A percentile compares a stretch with the other conserved stretches of the same genome.
phyloP scores from a whole-genome alignment of 2,797 vertebrate genomes.

The Rachycentron canadum region DNA sequence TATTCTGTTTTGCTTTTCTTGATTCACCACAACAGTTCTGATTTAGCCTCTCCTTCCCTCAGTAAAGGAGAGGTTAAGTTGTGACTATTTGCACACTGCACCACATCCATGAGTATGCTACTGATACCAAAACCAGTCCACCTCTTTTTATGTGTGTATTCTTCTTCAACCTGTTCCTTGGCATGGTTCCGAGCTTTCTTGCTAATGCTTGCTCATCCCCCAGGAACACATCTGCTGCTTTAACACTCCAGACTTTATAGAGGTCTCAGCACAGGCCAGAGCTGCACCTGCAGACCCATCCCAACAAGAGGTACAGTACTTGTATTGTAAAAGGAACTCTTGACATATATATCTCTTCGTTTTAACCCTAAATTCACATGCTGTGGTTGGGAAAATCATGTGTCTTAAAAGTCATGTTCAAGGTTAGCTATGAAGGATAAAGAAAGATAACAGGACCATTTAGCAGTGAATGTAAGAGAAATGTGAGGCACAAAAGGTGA shows the following conservation, averaged over 20 bases:
- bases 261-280: slow-evolving; percentile 89
- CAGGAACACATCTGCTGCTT: slow-evolving; percentile 86
- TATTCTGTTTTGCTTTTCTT: not conserved
- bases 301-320: slow-evolving; percentile 90
- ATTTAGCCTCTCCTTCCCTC: not conserved
- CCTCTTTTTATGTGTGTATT: slow-evolving; percentile 39
- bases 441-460: not conserved
- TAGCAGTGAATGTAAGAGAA: not conserved
- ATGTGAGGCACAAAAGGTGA: slow-evolving; percentile 1
- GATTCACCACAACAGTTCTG: slow-evolving; percentile 5
- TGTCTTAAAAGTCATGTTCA: slow-evolving; percentile 74
- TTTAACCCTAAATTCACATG: slow-evolving; percentile 85
- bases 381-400: slow-evolving; percentile 86
- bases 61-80: slow-evolving; percentile 6
- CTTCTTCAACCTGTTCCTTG: slow-evolving; percentile 53
- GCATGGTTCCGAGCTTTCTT: slow-evolving; percentile 50
- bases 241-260: slow-evolving; percentile 88
- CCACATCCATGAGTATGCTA: slow-evolving; percentile 7
- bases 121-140: slow-evolving; percentile 11
- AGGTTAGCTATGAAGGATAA: not conserved
- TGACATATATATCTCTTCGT: slow-evolving; percentile 89
- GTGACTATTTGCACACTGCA: slow-evolving; percentile 22
- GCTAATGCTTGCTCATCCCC: slow-evolving; percentile 61
- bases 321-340: slow-evolving; percentile 89
- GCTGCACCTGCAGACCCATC: slow-evolving; percentile 90